phyloP scores from a whole-genome alignment of 1,140 invertebrate species.

The Drosophila orosa region DNA sequence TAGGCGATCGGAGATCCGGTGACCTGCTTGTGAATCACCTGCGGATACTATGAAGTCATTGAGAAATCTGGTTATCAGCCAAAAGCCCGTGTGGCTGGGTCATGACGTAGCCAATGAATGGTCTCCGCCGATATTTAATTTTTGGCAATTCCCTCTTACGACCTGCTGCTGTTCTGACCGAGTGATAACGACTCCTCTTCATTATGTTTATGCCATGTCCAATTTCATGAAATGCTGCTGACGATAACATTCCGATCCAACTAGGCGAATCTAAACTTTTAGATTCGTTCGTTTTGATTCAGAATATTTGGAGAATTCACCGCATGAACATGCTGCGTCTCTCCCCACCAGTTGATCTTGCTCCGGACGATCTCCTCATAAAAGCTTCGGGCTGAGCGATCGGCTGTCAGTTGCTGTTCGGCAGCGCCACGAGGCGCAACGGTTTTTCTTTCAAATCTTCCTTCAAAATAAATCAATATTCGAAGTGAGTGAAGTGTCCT shows the following conservation, averaged over 20 bases:
- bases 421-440: constrained; percentile 61
- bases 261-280: neutral
- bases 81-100: constrained; percentile 9
- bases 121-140: constrained; percentile 15
- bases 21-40: constrained; percentile 59
- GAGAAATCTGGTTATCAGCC: constrained; percentile 36
- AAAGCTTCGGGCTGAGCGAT: constrained; percentile 47
- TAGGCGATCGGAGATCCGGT: neutral
- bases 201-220: neutral
- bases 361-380: constrained; percentile 52
- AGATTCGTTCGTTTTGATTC: neutral
- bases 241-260: neutral
- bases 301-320: neutral
- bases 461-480: constrained; percentile 10
- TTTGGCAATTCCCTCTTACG: constrained; percentile 27
- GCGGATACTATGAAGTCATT: constrained; percentile 57
- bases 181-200: constrained; percentile 30
- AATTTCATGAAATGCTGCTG: neutral
- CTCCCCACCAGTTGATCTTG: constrained; percentile 9
- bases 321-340: neutral
- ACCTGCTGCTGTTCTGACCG: neutral
- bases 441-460: constrained; percentile 5
- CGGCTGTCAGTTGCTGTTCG: constrained; percentile 64
- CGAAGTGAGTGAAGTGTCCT: constrained; percentile 13
- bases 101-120: constrained; percentile 46